Evolutionary conservation across 2,113 vertebrate genomes (phyloP).

Genomic region (Benitochromis conjunctus): DNA sequence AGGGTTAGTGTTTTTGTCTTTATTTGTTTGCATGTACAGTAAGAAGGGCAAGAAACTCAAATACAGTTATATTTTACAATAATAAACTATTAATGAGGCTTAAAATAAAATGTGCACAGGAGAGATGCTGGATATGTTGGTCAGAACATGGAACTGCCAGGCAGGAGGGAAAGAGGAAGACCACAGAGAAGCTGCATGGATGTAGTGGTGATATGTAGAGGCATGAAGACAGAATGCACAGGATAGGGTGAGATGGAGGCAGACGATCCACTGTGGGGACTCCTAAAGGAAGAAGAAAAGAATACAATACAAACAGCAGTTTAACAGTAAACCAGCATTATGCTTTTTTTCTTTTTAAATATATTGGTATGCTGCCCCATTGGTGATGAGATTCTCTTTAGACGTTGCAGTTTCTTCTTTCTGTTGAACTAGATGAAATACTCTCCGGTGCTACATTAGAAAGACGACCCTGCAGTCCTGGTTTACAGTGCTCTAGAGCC

Average conservation of each 20-base stretch:
- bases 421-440: not conserved
- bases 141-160: not conserved
- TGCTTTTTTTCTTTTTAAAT: not conserved
- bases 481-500: not conserved
- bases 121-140: not conserved
- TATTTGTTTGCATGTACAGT: not conserved
- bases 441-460: not conserved
- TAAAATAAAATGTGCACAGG: not conserved
- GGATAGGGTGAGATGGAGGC: not conserved
- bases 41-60: not conserved
- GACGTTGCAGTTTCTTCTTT: not conserved
- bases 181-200: not conserved
- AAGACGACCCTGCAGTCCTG: accelerated
- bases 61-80: not conserved
- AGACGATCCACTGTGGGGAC: not conserved
- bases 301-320: not conserved
- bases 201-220: not conserved
- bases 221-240: not conserved
- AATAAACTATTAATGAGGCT: not conserved
- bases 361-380: not conserved
- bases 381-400: not conserved
- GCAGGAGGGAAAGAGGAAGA: not conserved
- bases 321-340: not conserved
- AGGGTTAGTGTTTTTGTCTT: not conserved
- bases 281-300: not conserved